These are phyloP conservation scores for Glomeris marginata DNA, from an alignment of 2,888 invertebrate species.

Conservation along the genomic window DNA sequence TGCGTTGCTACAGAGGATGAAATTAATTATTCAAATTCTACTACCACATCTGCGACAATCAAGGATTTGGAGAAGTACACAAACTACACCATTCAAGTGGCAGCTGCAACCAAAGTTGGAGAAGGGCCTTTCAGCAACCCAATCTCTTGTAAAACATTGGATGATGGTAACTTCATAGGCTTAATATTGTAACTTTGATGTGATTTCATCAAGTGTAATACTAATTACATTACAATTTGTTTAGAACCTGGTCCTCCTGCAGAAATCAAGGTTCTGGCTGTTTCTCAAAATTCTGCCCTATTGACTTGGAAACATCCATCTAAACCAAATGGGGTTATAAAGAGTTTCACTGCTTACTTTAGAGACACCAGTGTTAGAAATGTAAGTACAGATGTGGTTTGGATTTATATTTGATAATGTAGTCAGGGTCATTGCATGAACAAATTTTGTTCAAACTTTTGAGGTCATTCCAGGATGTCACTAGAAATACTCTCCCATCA, in stretches of 20 bases:
- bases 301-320: slow-evolving; percentile 88
- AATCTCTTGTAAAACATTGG: slow-evolving; percentile 65
- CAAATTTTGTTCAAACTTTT: too few species aligned
- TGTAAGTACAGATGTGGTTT: too few species aligned
- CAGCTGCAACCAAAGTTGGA: slow-evolving; percentile 70
- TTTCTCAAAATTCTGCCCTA: slow-evolving; percentile 78
- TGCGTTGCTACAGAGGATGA: too few species aligned
- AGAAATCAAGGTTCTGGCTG: slow-evolving; percentile 81
- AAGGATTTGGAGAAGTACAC: slow-evolving; percentile 53
- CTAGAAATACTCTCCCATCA: slow-evolving; percentile 16
- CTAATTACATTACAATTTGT: too few species aligned
- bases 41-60: slow-evolving; percentile 4
- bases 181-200: not conserved
- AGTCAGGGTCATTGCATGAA: too few species aligned
- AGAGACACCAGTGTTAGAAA: slow-evolving; percentile 22
- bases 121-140: slow-evolving; percentile 64
- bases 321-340: slow-evolving; percentile 82
- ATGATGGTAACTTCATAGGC: slow-evolving; percentile 46
- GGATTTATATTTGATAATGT: too few species aligned
- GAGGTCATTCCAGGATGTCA: slow-evolving; percentile 9
- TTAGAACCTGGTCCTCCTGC: slow-evolving; percentile 84
- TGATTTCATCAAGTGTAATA: too few species aligned
- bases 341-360: slow-evolving; percentile 82
- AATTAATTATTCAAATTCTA: too few species aligned
- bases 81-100: slow-evolving; percentile 71